Evolutionary conservation across 2,888 invertebrate species (phyloP), one percentile per base, ranked within the genome.

Genomic region (Clostera curtula): DNA sequence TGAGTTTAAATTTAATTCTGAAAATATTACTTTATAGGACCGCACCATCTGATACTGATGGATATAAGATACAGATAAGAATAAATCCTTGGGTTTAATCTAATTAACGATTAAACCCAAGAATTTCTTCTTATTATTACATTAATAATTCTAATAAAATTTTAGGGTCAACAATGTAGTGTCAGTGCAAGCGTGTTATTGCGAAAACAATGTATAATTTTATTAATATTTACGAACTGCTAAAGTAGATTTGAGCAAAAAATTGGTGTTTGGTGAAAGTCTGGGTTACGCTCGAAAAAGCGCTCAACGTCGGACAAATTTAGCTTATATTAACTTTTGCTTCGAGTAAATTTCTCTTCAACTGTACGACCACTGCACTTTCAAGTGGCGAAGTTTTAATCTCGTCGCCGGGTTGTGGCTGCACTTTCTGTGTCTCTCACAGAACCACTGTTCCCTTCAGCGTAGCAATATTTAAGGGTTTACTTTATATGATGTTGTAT

Each of bases 241-340:
- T n/a, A n/a, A n/a, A n/a, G n/a, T n/a, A n/a, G n/a, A 41, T 39
- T 47, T 50, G 46, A 53, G 50, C 40, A 33, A 29, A 42, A 47
- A 65, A 61, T 64, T 62, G 57, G 64, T 61, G 59, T 48, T 41
- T 45, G 40, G 37, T 41, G 46, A 56, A 61, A 59, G 56, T 53
- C 43, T 49, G 69, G 75, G 61, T 70, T 59, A 49, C 51, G 50
- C 32, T 51, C 66, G 58, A 54, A 67, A 65, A 67, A 71, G 71
- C 68, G 63, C 63, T 54, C 43, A 60, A 73, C 65, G 60, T 69
- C 67, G 65, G 67, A 77, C 75, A 72, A 77, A 76, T 77, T 79
- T 74, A 63, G 73, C 71, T 77, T 77, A 73, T 76, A 77, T 80
- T 77, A 80, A 79, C 76, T 80, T 80, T 76, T 77, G 69, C 66